Evolutionary conservation across 2,888 invertebrate species (phyloP).

Genomic region (Orthosia gracilis): DNA sequence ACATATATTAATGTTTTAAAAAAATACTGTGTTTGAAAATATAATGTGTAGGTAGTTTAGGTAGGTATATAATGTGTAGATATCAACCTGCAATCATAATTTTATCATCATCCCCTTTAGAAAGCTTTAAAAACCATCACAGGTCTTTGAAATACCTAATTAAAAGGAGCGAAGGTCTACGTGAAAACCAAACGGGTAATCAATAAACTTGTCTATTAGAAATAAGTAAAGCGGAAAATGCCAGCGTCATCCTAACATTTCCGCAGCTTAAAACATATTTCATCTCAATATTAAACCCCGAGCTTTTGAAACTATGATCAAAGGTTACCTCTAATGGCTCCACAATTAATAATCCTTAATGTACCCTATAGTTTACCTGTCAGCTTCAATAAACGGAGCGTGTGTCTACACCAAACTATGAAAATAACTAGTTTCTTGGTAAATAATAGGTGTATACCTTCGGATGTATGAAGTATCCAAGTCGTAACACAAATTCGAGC

Average conservation of each 20-base stretch:
- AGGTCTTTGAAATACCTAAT: not conserved
- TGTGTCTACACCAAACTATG: slow-evolving; percentile 36
- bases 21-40: too few relatives aligned
- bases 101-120: not conserved
- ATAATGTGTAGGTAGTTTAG: too few relatives aligned
- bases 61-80: too few relatives aligned
- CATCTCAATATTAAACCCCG: slow-evolving; percentile 30
- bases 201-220: slow-evolving; percentile 8
- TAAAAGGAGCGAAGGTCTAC: not conserved
- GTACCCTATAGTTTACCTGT: slow-evolving; percentile 37
- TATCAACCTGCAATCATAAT: not conserved
- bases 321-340: slow-evolving; percentile 49
- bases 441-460: slow-evolving; percentile 55
- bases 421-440: slow-evolving; percentile 46
- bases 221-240: slow-evolving; percentile 37
- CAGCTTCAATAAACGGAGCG: slow-evolving; percentile 39
- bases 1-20: too few relatives aligned
- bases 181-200: not conserved
- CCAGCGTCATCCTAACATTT: slow-evolving; percentile 24
- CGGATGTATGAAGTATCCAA: slow-evolving; percentile 52
- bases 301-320: slow-evolving; percentile 52
- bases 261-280: slow-evolving; percentile 32
- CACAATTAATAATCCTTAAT: slow-evolving; percentile 53
- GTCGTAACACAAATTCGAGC: slow-evolving; percentile 65
- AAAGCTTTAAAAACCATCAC: not conserved